These are phyloP conservation scores for Lamellibrachia columna DNA, from an alignment of 2,888 invertebrate species.

Conservation along the genomic window DNA sequence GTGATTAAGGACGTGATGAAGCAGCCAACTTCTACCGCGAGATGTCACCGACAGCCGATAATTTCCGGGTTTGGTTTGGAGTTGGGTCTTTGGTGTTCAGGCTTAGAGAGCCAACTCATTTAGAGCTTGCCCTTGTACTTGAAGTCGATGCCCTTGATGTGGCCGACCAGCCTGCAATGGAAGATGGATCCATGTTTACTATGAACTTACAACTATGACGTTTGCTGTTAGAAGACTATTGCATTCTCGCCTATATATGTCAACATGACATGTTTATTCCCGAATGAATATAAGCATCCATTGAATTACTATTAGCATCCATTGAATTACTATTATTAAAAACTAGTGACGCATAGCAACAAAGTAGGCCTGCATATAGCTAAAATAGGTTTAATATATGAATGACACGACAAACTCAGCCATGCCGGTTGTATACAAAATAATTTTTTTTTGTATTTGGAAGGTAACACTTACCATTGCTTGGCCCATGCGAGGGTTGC, in stretches of 20 bases:
- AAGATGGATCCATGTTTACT: background rate
- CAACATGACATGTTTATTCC: background rate
- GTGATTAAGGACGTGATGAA: background rate
- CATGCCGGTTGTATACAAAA: background rate
- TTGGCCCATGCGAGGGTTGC: background rate
- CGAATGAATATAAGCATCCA: background rate
- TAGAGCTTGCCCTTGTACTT: slow-evolving; percentile 36
- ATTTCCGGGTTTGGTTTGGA: background rate
- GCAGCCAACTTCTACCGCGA: background rate
- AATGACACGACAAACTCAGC: background rate
- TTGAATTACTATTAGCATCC: background rate
- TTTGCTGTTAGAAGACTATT: background rate
- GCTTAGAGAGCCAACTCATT: background rate
- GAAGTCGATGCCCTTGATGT: slow-evolving; percentile 36
- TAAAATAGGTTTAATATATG: background rate
- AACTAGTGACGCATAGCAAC: background rate
- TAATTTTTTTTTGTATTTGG: background rate
- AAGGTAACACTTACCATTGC: background rate
- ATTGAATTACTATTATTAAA: background rate
- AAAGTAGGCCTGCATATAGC: background rate
- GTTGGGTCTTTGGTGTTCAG: background rate
- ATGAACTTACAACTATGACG: background rate
- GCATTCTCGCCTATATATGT: background rate
- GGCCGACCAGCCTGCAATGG: slow-evolving; percentile 35
- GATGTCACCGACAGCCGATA: background rate